Percentiles rank a stretch among this genome's conserved stretches.
Evolutionary conservation across 2,113 vertebrate species (phyloP).

Genomic region (Anseranas semipalmata): DNA sequence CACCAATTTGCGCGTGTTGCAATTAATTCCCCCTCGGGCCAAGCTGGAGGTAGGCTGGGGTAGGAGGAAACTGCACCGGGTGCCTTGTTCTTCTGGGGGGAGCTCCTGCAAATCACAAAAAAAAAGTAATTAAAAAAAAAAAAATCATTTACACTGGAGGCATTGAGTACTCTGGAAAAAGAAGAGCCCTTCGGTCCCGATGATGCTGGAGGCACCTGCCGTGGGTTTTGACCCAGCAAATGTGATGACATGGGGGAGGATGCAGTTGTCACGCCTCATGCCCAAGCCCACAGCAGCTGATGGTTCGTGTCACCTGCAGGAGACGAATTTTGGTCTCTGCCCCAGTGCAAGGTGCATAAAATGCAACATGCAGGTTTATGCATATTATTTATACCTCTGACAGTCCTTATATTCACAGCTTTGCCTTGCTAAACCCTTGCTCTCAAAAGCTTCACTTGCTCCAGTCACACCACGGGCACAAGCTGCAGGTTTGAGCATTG

Average conservation of each 20-base stretch:
- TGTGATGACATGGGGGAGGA: not conserved
- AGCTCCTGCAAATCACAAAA: not conserved
- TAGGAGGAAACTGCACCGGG: not conserved
- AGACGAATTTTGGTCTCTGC: not conserved
- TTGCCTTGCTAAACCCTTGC: not conserved
- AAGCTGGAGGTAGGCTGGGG: not conserved
- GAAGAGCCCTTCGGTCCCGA: not conserved
- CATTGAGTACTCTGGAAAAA: not conserved
- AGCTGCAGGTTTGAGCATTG: no score
- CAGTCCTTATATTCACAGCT: not conserved
- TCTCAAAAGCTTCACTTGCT: not conserved
- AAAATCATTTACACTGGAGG: not conserved
- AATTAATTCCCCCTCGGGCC: not conserved
- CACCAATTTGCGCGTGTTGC: not conserved
- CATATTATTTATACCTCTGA: not conserved
- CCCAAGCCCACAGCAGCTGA: not conserved
- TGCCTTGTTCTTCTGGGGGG: not conserved
- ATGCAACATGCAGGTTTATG: not conserved
- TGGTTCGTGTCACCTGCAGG: not conserved
- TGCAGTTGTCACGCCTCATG: rapidly evolving
- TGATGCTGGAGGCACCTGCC: not conserved
- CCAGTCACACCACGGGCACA: not conserved
- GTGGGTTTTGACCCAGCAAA: not conserved
- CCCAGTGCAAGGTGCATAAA: not conserved
- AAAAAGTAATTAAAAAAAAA: not conserved